phyloP scores from a whole-genome alignment of 2,888 invertebrate genomes.

The Meliscaeva auricollis region DNA sequence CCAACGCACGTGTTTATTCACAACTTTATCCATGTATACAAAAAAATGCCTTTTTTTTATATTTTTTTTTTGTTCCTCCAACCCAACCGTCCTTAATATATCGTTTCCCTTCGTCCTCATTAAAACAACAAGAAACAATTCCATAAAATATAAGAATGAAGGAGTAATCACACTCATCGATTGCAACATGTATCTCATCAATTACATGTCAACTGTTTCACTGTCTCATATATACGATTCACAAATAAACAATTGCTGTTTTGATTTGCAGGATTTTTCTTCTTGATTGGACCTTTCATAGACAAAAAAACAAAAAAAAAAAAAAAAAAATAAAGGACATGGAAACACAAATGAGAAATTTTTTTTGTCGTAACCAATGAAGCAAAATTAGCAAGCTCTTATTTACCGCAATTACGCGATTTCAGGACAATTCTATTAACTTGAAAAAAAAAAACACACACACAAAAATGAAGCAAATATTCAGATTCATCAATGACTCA shows the following conservation, averaged over 20 bases:
- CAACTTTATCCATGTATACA: not conserved
- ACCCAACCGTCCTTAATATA: not conserved
- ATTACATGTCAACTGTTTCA: conserved; percentile 27
- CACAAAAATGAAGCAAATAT: too few relatives aligned
- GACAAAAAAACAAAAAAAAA: not conserved
- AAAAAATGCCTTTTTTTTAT: not conserved
- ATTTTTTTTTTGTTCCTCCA: not conserved
- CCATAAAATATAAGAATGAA: conserved; percentile 2
- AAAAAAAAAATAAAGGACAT: too few relatives aligned
- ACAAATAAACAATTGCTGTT: conserved; percentile 12
- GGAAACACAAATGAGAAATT: not conserved
- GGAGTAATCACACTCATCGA: conserved; percentile 23
- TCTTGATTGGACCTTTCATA: conserved; percentile 33
- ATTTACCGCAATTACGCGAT: not conserved
- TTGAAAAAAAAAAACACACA: too few relatives aligned
- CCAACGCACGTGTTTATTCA: conserved; percentile 4
- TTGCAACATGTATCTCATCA: conserved; percentile 32
- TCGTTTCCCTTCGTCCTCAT: not conserved
- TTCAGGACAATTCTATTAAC: too few relatives aligned
- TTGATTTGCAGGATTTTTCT: not conserved
- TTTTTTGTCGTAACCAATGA: not conserved
- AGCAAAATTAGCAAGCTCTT: not conserved
- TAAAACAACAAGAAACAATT: conserved; percentile 1
- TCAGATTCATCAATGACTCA: too few relatives aligned
- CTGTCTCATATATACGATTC: not conserved